Conservation (phyloP, 2,797 vertebrate species). For the Odontamblyopus lacepedii region DNA sequence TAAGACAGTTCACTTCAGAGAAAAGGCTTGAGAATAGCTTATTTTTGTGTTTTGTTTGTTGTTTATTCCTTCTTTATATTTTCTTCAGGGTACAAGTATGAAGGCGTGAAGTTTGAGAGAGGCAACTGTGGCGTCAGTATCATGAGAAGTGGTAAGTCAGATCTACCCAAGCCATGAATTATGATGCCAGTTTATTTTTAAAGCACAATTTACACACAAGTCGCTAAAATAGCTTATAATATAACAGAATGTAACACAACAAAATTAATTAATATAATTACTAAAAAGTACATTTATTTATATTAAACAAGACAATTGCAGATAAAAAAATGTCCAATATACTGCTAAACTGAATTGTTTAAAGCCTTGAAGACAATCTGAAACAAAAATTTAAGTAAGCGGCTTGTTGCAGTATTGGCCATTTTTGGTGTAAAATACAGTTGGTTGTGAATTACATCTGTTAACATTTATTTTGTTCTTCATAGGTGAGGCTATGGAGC, state of each 20-base stretch:
- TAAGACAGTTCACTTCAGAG: slow-evolving; percentile 44
- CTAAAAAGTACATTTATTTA: too few relatives aligned
- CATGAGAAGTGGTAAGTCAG: slow-evolving; percentile 90
- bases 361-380: background rate
- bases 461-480: background rate
- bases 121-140: slow-evolving; percentile 97
- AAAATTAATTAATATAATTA: background rate
- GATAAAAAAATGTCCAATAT: background rate
- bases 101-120: slow-evolving; percentile 93
- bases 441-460: background rate
- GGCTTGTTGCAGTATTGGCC: too few relatives aligned
- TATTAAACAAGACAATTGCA: background rate
- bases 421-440: background rate
- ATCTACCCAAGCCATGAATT: slow-evolving; percentile 12
- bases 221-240: background rate
- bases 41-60: background rate
- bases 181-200: background rate
- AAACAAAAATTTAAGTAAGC: background rate
- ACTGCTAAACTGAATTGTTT: background rate
- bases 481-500: slow-evolving; percentile 96
- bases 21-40: background rate
- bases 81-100: slow-evolving; percentile 89
- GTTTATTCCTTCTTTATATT: slow-evolving; percentile 11
- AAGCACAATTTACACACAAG: background rate
- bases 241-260: background rate